phyloP scores from a whole-genome alignment of 2,113 vertebrate genomes.

The Odontophorus gujanensis region DNA sequence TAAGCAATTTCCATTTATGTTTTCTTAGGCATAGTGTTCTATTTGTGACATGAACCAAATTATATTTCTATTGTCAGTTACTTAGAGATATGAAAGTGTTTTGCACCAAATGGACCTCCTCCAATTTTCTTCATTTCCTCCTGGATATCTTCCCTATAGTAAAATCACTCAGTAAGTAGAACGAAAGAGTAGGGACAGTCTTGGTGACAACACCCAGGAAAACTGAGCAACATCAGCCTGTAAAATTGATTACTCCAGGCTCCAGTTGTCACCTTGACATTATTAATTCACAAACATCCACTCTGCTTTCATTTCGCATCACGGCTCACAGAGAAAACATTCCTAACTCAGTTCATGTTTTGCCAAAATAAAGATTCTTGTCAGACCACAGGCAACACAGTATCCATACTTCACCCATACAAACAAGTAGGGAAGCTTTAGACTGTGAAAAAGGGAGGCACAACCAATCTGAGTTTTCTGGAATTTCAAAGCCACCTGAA shows the following conservation, averaged over 20 bases:
- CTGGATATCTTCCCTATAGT: neutral
- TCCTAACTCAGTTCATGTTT: neutral
- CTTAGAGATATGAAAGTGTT: neutral
- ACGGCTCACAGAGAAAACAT: neutral
- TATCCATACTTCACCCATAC: neutral
- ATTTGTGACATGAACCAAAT: neutral
- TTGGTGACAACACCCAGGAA: neutral
- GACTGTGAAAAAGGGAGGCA: neutral
- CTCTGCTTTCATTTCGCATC: neutral
- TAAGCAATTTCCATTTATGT: neutral
- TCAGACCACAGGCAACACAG: neutral
- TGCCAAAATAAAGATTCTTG: neutral
- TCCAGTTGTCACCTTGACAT: neutral
- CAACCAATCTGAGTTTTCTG: accelerated
- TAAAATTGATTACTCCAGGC: neutral
- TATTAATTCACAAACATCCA: neutral
- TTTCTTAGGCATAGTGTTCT: neutral
- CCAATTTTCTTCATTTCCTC: constrained; percentile 4
- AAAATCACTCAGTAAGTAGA: neutral
- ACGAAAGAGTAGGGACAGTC: neutral
- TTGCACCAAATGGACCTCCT: neutral
- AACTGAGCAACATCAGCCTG: neutral
- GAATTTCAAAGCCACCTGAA: neutral
- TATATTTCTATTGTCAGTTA: neutral
- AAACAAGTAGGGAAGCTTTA: neutral